phyloP scores from a whole-genome alignment of 2,888 invertebrate species.

The Tetrapedia diversipes region DNA sequence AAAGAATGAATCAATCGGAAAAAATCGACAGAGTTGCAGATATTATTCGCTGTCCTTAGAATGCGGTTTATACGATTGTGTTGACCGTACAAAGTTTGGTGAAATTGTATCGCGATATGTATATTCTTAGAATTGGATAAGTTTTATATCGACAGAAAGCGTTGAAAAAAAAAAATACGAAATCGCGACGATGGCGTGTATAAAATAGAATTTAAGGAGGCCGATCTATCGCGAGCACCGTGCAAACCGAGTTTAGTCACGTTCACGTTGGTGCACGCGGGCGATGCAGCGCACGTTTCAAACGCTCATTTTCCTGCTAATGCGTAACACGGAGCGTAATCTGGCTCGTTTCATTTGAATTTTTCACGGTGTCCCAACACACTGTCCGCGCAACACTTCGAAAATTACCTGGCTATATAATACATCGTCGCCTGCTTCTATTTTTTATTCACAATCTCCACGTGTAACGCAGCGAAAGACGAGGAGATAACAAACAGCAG shows the following conservation, averaged over 20 bases:
- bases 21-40: too few species aligned
- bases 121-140: too few species aligned
- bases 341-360: conserved; percentile 13
- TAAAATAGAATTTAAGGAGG: conserved; percentile 14
- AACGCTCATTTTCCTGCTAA: neutral
- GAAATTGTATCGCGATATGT: too few species aligned
- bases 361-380: conserved; percentile 1
- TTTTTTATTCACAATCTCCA: neutral
- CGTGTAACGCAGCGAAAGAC: too few species aligned
- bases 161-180: neutral
- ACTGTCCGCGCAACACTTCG: too few species aligned
- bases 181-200: conserved; percentile 7
- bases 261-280: conserved; percentile 2
- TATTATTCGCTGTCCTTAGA: too few species aligned
- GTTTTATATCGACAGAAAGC: too few species aligned
- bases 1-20: too few species aligned
- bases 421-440: too few species aligned
- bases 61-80: too few species aligned
- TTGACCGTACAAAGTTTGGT: too few species aligned
- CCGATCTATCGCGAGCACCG: conserved; percentile 13
- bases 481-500: too few species aligned
- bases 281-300: conserved; percentile 9
- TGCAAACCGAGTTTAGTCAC: conserved; percentile 40
- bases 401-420: neutral
- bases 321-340: neutral